A percentile compares a stretch with the other conserved stretches of the same genome.
phyloP scores from a whole-genome alignment of 2,888 invertebrate genomes.

The Glyphotaelius pellucidus region DNA sequence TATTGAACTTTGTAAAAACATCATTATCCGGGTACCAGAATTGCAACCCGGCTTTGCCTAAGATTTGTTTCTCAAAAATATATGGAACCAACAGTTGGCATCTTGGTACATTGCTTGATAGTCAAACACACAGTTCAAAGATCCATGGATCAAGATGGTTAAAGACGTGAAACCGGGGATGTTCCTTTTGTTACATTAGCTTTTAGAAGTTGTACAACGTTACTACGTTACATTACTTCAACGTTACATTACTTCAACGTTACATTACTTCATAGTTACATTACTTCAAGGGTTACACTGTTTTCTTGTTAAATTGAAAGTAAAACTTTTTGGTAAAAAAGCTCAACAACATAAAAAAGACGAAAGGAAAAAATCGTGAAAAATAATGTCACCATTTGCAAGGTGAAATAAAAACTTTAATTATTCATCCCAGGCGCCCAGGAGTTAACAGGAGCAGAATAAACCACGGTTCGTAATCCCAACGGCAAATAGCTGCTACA shows the following conservation, averaged over 20 bases:
- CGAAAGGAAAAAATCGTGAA: background rate
- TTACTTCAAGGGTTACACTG: too few species aligned
- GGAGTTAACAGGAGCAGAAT: background rate
- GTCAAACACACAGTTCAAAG: too few species aligned
- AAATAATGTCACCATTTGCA: background rate
- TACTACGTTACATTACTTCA: too few species aligned
- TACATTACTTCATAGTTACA: too few species aligned
- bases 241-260: too few species aligned
- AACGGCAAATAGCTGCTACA: slow-evolving; percentile 22
- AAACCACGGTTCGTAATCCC: slow-evolving; percentile 13
- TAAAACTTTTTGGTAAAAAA: background rate
- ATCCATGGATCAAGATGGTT: too few species aligned
- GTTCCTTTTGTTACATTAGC: background rate
- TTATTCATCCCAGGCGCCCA: background rate
- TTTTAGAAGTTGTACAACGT: background rate
- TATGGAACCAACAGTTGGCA: too few species aligned
- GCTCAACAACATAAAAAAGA: background rate
- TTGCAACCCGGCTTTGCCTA: too few species aligned
- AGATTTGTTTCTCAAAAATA: too few species aligned
- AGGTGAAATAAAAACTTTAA: background rate
- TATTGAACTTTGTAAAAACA: too few species aligned
- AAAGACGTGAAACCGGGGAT: background rate
- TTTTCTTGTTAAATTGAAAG: background rate
- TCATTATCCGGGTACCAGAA: too few species aligned
- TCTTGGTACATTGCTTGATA: too few species aligned